Percentiles rank a stretch among this genome's conserved stretches.
Evolutionary conservation across 2,888 invertebrate species (phyloP).

Genomic region (Dromius quadrimaculatus): DNA sequence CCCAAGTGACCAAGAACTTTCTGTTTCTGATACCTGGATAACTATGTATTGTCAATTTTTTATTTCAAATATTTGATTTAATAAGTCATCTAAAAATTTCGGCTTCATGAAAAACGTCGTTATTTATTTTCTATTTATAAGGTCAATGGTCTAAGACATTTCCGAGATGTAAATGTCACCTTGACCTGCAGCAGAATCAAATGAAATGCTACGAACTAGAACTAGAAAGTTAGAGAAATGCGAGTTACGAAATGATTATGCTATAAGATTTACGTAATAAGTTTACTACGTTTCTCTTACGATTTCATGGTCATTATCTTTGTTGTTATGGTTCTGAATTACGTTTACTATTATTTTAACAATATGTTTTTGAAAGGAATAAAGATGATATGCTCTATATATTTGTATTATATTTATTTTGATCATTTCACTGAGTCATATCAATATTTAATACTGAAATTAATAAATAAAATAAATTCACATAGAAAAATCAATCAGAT

Average conservation of each 20-base stretch:
- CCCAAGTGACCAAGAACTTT: no score
- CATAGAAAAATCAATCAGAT: no score
- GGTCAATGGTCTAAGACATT: no score
- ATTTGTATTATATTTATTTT: not conserved
- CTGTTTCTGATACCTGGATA: no score
- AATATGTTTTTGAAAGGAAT: constrained; percentile 20
- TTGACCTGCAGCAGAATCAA: constrained; percentile 29
- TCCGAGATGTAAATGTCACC: constrained; percentile 6
- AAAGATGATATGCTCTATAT: constrained; percentile 13
- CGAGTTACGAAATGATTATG: constrained; percentile 12
- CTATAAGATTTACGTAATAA: constrained; percentile 18
- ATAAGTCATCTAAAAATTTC: no score
- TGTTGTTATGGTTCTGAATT: constrained; percentile 9
- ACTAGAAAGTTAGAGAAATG: constrained; percentile 23
- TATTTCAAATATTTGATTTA: no score
- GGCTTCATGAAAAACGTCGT: no score
- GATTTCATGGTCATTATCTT: constrained; percentile 33
- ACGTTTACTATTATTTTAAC: constrained; percentile 16
- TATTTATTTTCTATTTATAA: no score
- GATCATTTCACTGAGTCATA: no score
- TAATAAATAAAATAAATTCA: no score
- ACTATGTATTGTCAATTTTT: no score
- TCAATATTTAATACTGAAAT: no score
- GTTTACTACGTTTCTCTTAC: constrained; percentile 15
- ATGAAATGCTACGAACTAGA: constrained; percentile 27